Percentiles rank a stretch among this genome's conserved stretches.
phyloP scores from a whole-genome alignment of 2,113 vertebrate genomes.

The Catharus bicknelli region DNA sequence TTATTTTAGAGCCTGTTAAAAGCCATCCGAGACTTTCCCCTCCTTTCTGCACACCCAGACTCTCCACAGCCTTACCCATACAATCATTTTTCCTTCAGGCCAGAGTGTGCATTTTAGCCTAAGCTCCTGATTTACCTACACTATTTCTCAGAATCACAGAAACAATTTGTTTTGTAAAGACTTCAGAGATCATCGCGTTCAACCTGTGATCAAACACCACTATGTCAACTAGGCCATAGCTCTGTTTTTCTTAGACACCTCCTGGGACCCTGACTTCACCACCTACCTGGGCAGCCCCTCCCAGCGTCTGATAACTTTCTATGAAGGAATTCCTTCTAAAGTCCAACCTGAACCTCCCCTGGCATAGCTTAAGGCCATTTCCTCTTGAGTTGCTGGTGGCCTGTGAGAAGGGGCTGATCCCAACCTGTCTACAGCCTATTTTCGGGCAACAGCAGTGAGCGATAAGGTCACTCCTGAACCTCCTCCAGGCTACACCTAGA shows the following conservation, averaged over 20 bases:
- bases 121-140: not conserved
- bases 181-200: rapidly evolving
- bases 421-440: not conserved
- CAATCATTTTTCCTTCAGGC: not conserved
- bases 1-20: not conserved
- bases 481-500: not conserved
- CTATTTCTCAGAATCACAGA: not conserved
- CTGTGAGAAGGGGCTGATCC: not conserved
- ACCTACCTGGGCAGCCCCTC: not conserved
- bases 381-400: not conserved
- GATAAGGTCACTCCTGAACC: not conserved
- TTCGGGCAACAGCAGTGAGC: not conserved
- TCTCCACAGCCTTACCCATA: not conserved
- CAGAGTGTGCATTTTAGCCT: not conserved
- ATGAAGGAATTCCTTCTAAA: not conserved
- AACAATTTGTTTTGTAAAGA: not conserved
- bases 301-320: not conserved
- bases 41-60: not conserved
- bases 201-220: not conserved
- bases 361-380: not conserved
- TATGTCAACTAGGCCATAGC: too few species aligned
- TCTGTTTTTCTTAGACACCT: not conserved
- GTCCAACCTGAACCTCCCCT: not conserved
- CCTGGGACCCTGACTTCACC: rapidly evolving
- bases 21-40: not conserved